Conservation (phyloP, 1,140 invertebrate species). For the Procambarus virginalis region DNA sequence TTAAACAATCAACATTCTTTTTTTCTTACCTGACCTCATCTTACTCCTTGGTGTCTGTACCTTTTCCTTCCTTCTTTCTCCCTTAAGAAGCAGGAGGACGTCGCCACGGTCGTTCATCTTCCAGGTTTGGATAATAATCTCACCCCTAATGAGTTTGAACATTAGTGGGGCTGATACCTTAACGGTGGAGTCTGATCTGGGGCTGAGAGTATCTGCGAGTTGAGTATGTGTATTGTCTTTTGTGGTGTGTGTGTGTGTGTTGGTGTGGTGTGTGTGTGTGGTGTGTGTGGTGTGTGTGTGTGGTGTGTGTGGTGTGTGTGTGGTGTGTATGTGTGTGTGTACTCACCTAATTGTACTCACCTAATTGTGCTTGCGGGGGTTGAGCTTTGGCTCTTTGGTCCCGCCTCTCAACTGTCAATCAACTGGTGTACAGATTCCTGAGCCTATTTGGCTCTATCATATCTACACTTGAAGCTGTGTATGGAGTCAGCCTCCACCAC, state of each 20-base stretch:
- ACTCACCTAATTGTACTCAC: too few relatives aligned
- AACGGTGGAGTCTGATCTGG: neutral
- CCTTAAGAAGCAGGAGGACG: neutral
- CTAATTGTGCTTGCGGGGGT: too few relatives aligned
- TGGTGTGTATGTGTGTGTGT: too few relatives aligned
- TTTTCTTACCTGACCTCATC: neutral
- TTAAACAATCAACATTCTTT: neutral
- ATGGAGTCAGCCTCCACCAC: too few relatives aligned
- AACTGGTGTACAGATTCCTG: too few relatives aligned
- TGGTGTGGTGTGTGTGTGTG: neutral
- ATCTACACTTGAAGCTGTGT: too few relatives aligned
- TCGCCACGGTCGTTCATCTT: neutral
- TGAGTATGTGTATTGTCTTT: neutral
- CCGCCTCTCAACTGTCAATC: too few relatives aligned
- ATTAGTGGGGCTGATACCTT: neutral
- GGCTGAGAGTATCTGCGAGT: neutral
- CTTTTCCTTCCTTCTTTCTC: neutral
- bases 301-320: too few relatives aligned
- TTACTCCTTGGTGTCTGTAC: neutral
- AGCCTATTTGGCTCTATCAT: too few relatives aligned
- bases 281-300: too few relatives aligned
- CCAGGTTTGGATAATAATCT: conserved; percentile 1
- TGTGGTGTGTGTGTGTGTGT: neutral
- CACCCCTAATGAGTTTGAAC: neutral
- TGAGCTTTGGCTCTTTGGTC: too few relatives aligned